Conservation (phyloP, 1,140 invertebrate genomes). For the Drosophila athabasca region DNA sequence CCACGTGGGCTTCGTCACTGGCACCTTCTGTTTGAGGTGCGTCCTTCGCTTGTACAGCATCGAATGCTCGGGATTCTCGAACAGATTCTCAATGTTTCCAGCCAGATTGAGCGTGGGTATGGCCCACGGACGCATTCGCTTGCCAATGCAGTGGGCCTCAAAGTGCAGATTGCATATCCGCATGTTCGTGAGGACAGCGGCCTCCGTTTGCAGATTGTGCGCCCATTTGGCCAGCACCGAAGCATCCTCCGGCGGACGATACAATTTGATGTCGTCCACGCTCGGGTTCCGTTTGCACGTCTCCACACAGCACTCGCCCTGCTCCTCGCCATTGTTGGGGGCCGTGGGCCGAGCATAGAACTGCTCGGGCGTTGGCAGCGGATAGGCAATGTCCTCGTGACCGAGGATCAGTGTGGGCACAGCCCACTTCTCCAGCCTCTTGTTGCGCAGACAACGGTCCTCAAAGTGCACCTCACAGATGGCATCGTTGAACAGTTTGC, state of each 20-base stretch:
- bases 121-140: conserved; percentile 75
- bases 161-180: conserved; percentile 78
- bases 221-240: conserved; percentile 72
- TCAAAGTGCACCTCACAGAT: conserved; percentile 80
- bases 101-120: conserved; percentile 76
- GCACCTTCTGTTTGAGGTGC: conserved; percentile 37
- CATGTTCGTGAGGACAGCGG: conserved; percentile 40
- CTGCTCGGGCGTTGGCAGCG: conserved; percentile 66
- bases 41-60: conserved; percentile 65
- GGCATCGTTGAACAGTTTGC: conserved; percentile 76
- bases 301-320: conserved; percentile 78
- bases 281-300: conserved; percentile 76
- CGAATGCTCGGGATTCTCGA: conserved; percentile 73
- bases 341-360: conserved; percentile 67
- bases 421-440: conserved; percentile 77
- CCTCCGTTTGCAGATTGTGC: conserved; percentile 71
- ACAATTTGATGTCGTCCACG: conserved; percentile 75
- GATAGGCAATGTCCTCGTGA: conserved; percentile 66
- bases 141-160: conserved; percentile 76
- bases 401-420: conserved; percentile 71
- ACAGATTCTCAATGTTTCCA: conserved; percentile 70
- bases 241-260: conserved; percentile 72
- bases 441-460: conserved; percentile 75
- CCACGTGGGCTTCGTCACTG: conserved; percentile 61
- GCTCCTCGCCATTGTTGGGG: conserved; percentile 74